Percentiles rank a stretch among this genome's conserved stretches.
Evolutionary conservation across 2,797 vertebrate genomes (phyloP).

Genomic region (Heterohyrax brucei): DNA sequence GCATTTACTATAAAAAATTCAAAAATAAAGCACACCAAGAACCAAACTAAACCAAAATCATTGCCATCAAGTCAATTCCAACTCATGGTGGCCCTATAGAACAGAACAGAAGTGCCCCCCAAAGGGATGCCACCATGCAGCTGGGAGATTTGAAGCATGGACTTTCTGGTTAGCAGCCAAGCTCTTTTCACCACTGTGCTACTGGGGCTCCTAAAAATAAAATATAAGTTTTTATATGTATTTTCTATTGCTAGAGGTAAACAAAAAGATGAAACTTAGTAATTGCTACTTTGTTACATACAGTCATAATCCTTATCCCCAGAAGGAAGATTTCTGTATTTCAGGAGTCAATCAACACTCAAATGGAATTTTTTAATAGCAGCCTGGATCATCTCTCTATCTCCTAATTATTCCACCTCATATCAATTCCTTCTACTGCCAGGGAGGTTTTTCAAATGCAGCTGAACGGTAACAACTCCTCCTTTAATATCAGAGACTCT

Average conservation of each 20-base stretch:
- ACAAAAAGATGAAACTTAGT: not conserved
- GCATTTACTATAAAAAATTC: not conserved
- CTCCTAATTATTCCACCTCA: not conserved
- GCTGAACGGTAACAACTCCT: not conserved
- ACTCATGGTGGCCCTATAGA: too few relatives aligned
- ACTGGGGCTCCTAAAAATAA: too few relatives aligned
- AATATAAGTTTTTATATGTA: not conserved
- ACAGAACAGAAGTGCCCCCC: too few relatives aligned
- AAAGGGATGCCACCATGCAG: too few relatives aligned
- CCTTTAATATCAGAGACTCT: not conserved
- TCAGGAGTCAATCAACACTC: not conserved
- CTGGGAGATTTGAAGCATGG: too few relatives aligned
- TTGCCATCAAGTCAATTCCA: too few relatives aligned
- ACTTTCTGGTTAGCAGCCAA: not conserved
- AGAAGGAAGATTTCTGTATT: not conserved
- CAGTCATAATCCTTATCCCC: not conserved
- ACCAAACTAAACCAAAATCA: too few relatives aligned
- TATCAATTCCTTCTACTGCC: fast-evolving
- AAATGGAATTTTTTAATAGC: not conserved
- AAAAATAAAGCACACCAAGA: too few relatives aligned
- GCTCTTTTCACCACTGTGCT: too few relatives aligned
- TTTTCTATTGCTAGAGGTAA: not conserved
- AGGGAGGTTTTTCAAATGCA: not conserved
- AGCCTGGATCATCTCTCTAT: not conserved
- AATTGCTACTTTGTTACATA: not conserved